Evolutionary conservation across 1,140 invertebrate genomes (phyloP).

Genomic region (Lithobius niger): DNA sequence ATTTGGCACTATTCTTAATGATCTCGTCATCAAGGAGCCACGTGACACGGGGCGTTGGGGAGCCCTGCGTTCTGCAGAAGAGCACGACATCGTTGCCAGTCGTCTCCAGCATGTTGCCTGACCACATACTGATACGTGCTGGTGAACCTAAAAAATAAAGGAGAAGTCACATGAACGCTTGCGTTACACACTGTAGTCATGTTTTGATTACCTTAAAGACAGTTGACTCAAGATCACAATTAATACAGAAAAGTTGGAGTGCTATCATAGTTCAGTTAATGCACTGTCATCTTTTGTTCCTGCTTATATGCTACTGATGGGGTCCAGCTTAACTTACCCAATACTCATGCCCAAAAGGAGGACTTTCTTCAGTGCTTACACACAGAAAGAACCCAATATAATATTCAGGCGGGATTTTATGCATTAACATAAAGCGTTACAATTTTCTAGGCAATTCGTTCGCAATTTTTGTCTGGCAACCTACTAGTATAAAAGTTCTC

Average conservation of each 20-base stretch:
- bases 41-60: constrained; percentile 43
- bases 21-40: constrained; percentile 48
- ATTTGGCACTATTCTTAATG: constrained; percentile 33
- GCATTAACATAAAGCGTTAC: no score
- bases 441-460: no score
- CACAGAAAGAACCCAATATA: no score
- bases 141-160: constrained; percentile 25
- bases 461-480: no score
- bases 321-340: no score
- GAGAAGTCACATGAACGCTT: not conserved
- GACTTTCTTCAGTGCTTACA: no score
- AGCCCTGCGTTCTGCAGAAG: constrained; percentile 51
- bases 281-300: not conserved
- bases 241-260: not conserved
- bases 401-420: no score
- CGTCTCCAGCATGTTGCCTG: constrained; percentile 33
- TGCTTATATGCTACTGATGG: no score
- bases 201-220: not conserved
- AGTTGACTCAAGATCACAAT: constrained; percentile 9
- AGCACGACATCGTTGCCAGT: constrained; percentile 48
- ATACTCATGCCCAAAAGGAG: no score
- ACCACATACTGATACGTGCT: constrained; percentile 36
- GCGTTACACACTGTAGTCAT: not conserved
- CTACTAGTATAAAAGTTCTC: no score
- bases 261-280: constrained; percentile 1